Conservation (phyloP, 2,888 invertebrate species). For the Hyles lineata region DNA sequence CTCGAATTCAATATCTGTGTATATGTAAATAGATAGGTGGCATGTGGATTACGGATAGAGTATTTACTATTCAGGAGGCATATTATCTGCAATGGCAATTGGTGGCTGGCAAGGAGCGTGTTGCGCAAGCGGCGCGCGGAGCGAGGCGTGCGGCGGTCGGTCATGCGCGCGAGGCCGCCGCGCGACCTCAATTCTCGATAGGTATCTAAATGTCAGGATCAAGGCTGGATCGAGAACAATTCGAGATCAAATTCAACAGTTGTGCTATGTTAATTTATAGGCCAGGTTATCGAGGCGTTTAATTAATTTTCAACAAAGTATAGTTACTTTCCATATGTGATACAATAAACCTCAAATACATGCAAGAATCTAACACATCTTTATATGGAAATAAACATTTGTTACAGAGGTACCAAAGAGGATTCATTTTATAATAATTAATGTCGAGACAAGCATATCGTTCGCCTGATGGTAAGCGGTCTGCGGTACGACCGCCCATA, state of each 20-base stretch:
- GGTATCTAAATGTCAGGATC: constrained; percentile 75
- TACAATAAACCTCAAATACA: neutral
- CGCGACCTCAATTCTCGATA: constrained; percentile 64
- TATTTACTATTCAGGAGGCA: neutral
- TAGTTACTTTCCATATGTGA: neutral
- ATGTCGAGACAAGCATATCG: too few species aligned
- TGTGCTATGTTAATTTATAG: neutral
- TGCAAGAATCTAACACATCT: too few species aligned
- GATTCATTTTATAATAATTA: too few species aligned
- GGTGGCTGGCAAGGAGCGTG: constrained; percentile 38
- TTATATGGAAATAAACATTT: neutral
- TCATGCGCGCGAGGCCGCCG: constrained; percentile 63
- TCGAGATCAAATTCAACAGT: constrained; percentile 41
- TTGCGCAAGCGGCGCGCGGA: constrained; percentile 59
- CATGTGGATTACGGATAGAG: neutral
- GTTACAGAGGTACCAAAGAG: neutral
- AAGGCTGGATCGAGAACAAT: constrained; percentile 57
- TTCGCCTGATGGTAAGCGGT: too few species aligned
- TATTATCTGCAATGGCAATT: constrained; percentile 24
- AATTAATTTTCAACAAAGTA: neutral
- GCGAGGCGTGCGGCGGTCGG: constrained; percentile 40
- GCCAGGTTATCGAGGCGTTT: neutral
- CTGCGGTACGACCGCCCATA: too few species aligned
- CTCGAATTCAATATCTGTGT: neutral
- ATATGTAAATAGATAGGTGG: neutral